Conservation (phyloP, 2,888 invertebrate species). For the Esperia sulphurella region DNA sequence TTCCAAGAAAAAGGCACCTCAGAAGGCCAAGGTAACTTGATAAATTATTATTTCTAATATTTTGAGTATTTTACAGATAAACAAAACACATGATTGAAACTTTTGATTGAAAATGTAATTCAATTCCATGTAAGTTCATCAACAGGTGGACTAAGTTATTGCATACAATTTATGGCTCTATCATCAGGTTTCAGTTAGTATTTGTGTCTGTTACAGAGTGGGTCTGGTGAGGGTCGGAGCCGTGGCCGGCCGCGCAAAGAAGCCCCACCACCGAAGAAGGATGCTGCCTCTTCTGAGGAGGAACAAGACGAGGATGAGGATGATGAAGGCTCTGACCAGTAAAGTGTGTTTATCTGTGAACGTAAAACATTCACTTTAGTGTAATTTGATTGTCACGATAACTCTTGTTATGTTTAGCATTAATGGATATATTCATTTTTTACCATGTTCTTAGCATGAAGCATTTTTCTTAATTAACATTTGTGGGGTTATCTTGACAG, state of each 20-base stretch:
- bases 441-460: conserved; percentile 4
- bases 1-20: conserved; percentile 72
- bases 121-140: background rate
- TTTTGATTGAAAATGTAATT: background rate
- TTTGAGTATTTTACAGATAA: background rate
- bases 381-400: conserved; percentile 72
- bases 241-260: conserved; percentile 74
- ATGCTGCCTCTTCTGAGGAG: conserved; percentile 70
- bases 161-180: background rate
- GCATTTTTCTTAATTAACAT: conserved; percentile 23
- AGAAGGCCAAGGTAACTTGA: conserved; percentile 57
- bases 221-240: conserved; percentile 62
- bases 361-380: conserved; percentile 59
- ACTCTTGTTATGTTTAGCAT: conserved; percentile 32
- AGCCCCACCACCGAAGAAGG: conserved; percentile 69
- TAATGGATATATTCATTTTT: conserved; percentile 7
- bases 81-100: no score
- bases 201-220: conserved; percentile 35
- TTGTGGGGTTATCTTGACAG: conserved; percentile 60
- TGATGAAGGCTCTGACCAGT: conserved; percentile 75
- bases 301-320: conserved; percentile 74
- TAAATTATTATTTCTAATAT: background rate
- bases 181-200: no score
- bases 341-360: conserved; percentile 50
- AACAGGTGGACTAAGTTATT: no score